A percentile compares a stretch with the other conserved stretches of the same genome.
phyloP scores from a whole-genome alignment of 2,113 vertebrate species.

The Lepisosteus osseus region DNA sequence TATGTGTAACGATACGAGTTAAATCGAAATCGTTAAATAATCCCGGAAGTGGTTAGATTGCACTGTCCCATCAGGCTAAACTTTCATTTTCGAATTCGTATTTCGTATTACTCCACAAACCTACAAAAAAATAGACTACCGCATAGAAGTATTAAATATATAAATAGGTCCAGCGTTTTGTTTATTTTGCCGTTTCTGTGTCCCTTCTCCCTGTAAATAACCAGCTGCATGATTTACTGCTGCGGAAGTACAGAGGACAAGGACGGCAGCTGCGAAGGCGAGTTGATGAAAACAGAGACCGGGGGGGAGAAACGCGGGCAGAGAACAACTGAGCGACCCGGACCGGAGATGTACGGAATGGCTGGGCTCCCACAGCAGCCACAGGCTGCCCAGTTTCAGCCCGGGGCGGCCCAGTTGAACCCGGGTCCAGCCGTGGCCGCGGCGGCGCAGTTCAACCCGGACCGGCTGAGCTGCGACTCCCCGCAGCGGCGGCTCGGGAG shows the following conservation, averaged over 20 bases:
- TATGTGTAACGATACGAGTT: too few relatives aligned
- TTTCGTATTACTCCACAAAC: too few relatives aligned
- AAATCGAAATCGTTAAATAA: too few relatives aligned
- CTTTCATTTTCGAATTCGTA: too few relatives aligned
- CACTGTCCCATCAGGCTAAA: too few relatives aligned
- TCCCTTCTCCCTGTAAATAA: too few relatives aligned
- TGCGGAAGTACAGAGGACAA: constrained; percentile 50
- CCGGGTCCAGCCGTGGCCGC: constrained; percentile 46
- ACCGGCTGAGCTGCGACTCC: constrained; percentile 17
- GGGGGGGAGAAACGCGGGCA: constrained; percentile 26
- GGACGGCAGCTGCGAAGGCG: constrained; percentile 10
- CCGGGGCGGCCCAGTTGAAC: constrained; percentile 53
- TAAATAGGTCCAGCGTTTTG: too few relatives aligned
- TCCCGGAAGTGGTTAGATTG: too few relatives aligned
- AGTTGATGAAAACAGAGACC: constrained; percentile 45
- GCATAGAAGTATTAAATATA: too few relatives aligned
- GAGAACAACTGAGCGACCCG: constrained; percentile 8
- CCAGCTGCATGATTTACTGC: constrained; percentile 20
- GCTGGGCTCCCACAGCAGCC: constrained; percentile 65
- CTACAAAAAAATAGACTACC: too few relatives aligned
- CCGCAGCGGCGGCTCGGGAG: constrained; percentile 59
- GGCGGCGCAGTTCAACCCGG: constrained; percentile 31
- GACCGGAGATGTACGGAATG: constrained; percentile 60
- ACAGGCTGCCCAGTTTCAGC: constrained; percentile 50
- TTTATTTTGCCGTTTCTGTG: too few relatives aligned